Base-by-base conservation (phyloP, 2,888 invertebrate genomes). In the Phragmatobia fuliginosa region DNA sequence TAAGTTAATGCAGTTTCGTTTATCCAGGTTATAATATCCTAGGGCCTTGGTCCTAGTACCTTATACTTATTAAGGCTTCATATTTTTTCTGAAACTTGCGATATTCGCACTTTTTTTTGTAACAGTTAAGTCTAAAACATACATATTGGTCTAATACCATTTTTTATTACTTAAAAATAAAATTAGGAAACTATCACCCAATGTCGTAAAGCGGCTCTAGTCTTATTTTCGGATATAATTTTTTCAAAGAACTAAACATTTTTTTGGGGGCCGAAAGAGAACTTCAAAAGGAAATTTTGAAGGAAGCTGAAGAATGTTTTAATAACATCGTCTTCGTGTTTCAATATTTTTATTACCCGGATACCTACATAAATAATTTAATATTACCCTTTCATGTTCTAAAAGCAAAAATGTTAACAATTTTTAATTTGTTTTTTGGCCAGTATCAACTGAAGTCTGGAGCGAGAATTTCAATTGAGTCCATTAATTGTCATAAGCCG, bases 391-490 rank as follows among this genome's bases (percentile, higher is more conserved):
- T 77, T 80, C 72, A 66, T 75, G 74, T 81, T 79, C 74, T 77
- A 67, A 76, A 77, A 74, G 71, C 59, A 67, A 70, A 83, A 80
- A 73, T 79, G 67, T 74, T 79, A 79, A 74, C 79, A 78, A 80
- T 81, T 68, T 70, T 72, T 68, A 82, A 81, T 81, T 33, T 49
- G 76, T 83, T 83, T 82, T 78, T 74, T 69, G 78, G 75, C 78
- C 78, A 77, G 75, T 73, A 56, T 69, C 67, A 76, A 71, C 70
- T 62, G 61, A 71, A 76, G 71, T 69, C 63, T 73, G 68, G 62
- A 28, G 62, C 70, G 36, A 77, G 78, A 83, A 85, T 84, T 83
- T 78, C 79, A 82, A 85, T 82, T 74, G 79, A 81, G 68, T 79
- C 74, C 69, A 81, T 80, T 7, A 33, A 33, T 83, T 79, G 73